Percentiles rank a stretch among this genome's conserved stretches.
These are phyloP conservation scores for Busseola fusca DNA, from an alignment of 2,888 invertebrate species.

Conservation along the genomic window DNA sequence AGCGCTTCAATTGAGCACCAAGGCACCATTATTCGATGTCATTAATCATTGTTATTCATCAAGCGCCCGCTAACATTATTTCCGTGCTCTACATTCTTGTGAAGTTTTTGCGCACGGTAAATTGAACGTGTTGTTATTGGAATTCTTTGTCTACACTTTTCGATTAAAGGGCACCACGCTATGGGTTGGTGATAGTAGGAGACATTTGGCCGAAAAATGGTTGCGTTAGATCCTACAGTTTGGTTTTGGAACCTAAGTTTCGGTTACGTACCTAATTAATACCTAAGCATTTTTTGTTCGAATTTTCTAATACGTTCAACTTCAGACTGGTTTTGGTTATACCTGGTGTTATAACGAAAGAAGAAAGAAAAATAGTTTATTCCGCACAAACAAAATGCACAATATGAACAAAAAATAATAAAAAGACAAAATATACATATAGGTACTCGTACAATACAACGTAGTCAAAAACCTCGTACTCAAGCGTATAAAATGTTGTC, in stretches of 20 bases:
- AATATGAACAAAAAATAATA: too few relatives aligned
- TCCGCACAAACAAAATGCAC: too few relatives aligned
- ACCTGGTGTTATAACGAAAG: too few relatives aligned
- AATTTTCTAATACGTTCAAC: background rate
- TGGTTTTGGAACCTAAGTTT: too few relatives aligned
- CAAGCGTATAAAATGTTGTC: too few relatives aligned
- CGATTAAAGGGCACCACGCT: slow-evolving; percentile 6
- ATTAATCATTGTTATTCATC: slow-evolving; percentile 73
- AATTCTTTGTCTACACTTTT: slow-evolving; percentile 55
- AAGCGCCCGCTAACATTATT: slow-evolving; percentile 56
- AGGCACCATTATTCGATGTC: slow-evolving; percentile 53
- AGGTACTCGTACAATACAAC: too few relatives aligned
- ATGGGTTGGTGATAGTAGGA: background rate
- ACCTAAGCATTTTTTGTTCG: background rate
- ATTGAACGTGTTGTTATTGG: slow-evolving; percentile 40
- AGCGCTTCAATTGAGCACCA: slow-evolving; percentile 37
- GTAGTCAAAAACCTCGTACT: too few relatives aligned
- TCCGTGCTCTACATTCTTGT: slow-evolving; percentile 58
- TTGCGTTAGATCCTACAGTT: too few relatives aligned
- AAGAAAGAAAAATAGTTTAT: too few relatives aligned
- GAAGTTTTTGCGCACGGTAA: slow-evolving; percentile 50
- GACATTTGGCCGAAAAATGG: too few relatives aligned
- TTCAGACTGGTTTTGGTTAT: background rate
- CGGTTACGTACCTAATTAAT: background rate
- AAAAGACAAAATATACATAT: too few relatives aligned